Conservation (phyloP, 2,113 vertebrate species). For the Sphaerodactylus townsendi region DNA sequence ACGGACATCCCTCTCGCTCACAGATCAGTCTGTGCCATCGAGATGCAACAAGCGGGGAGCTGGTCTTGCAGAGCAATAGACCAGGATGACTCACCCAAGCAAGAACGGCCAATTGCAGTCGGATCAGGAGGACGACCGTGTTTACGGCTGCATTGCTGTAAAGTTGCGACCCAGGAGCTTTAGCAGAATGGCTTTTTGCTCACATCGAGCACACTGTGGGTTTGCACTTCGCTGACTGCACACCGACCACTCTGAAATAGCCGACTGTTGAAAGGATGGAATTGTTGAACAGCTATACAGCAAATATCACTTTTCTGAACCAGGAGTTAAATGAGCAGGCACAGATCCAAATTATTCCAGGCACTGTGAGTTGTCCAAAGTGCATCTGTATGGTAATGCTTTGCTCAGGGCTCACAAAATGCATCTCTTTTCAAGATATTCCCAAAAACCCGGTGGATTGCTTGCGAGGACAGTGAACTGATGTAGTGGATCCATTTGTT, state of each 20-base stretch:
- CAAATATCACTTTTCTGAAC: neutral
- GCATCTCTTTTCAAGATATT: neutral
- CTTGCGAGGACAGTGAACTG: neutral
- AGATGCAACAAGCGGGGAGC: neutral
- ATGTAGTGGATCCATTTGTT: neutral
- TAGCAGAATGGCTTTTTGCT: neutral
- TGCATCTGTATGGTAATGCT: neutral
- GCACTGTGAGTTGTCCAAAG: neutral
- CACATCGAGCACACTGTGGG: neutral
- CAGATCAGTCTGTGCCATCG: neutral
- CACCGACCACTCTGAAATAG: neutral
- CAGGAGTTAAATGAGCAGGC: neutral
- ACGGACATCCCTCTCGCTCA: neutral
- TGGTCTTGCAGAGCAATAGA: neutral
- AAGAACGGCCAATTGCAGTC: neutral
- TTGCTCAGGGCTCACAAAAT: neutral
- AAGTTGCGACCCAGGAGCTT: neutral
- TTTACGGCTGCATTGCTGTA: slow-evolving; percentile 9
- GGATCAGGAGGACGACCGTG: neutral
- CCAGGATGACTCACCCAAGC: neutral
- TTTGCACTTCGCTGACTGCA: neutral
- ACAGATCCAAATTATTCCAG: neutral
- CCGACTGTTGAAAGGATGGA: neutral
- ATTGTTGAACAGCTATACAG: neutral
- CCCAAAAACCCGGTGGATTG: neutral